A percentile compares a stretch with the other conserved stretches of the same genome.
Evolutionary conservation across 2,888 invertebrate species (phyloP).

Genomic region (Plagiodera versicolora): DNA sequence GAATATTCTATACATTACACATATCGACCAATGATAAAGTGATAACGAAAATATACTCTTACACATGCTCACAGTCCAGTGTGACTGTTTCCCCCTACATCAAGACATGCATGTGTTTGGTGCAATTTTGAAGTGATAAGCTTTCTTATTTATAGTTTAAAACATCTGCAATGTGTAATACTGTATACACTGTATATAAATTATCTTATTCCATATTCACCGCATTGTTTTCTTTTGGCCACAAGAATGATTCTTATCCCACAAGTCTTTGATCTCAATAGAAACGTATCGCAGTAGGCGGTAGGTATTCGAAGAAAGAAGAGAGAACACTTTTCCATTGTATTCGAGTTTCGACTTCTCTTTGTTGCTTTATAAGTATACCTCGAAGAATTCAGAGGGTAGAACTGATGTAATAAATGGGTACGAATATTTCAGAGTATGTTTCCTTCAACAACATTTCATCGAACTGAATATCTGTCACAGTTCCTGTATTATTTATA

Average conservation of each 20-base stretch:
- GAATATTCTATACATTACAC: too few species aligned
- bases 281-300: background rate
- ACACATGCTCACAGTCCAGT: too few species aligned
- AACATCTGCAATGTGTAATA: background rate
- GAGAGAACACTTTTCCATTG: background rate
- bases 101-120: too few species aligned
- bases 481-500: background rate
- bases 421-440: background rate
- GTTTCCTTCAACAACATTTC: background rate
- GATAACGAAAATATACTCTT: too few species aligned
- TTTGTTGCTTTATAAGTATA: background rate
- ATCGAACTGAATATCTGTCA: background rate
- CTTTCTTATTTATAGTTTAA: too few species aligned
- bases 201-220: background rate
- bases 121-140: too few species aligned
- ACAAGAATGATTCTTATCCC: background rate
- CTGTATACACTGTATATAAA: too few species aligned
- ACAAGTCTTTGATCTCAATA: background rate
- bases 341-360: background rate
- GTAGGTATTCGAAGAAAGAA: background rate
- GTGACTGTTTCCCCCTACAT: too few species aligned
- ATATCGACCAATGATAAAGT: too few species aligned
- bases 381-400: background rate
- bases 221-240: background rate
- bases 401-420: background rate